Evolutionary conservation across 53 echinoderm and acorn worm genomes (phyloP).

Genomic region (Paelopatides confundens): DNA sequence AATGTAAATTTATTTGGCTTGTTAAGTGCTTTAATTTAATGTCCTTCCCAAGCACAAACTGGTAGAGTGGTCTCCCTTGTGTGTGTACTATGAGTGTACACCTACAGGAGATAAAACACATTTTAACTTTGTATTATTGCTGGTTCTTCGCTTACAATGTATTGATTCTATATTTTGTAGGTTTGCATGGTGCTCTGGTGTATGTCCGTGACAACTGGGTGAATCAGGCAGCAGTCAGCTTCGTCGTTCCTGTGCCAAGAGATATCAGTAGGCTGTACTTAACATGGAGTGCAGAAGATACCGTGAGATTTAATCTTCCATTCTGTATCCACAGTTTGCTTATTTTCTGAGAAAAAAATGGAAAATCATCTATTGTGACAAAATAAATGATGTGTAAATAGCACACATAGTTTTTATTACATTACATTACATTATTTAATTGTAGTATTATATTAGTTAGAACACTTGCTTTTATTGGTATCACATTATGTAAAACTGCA

Average conservation of each 20-base stretch:
- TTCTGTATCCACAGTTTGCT: too few relatives aligned
- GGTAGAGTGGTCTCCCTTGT: neutral
- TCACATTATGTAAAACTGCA: too few relatives aligned
- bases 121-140: neutral
- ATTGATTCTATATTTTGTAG: slow-evolving; percentile 2
- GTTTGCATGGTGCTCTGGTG: slow-evolving; percentile 30
- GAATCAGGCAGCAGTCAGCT: slow-evolving; percentile 14
- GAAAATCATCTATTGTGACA: too few relatives aligned
- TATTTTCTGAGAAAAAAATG: too few relatives aligned
- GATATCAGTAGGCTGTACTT: slow-evolving; percentile 34
- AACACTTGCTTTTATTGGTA: too few relatives aligned
- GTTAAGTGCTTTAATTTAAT: neutral
- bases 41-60: neutral
- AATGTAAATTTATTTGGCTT: neutral
- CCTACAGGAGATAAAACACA: neutral
- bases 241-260: slow-evolving; percentile 17
- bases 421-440: too few relatives aligned
- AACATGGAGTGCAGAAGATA: slow-evolving; percentile 29
- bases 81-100: neutral
- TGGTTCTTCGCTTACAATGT: neutral
- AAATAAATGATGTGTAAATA: too few relatives aligned
- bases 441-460: too few relatives aligned
- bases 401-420: too few relatives aligned
- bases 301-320: too few relatives aligned
- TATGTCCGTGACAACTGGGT: slow-evolving; percentile 26